These are phyloP conservation scores for Nineta flava DNA, from an alignment of 2,888 invertebrate species.

Conservation along the genomic window DNA sequence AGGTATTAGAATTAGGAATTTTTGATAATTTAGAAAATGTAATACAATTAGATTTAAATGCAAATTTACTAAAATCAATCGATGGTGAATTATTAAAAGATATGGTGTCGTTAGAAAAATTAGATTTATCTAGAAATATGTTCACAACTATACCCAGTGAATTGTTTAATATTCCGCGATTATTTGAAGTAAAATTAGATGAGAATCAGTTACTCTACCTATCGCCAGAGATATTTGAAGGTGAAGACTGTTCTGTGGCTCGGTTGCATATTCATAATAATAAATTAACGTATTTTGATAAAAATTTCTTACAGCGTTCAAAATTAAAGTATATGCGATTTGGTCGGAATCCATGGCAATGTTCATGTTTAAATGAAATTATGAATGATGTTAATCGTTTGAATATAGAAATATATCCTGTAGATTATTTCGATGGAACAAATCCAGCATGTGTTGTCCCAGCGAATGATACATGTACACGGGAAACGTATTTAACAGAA, in stretches of 20 bases:
- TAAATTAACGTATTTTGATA: not conserved
- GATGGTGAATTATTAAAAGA: slow-evolving; percentile 13
- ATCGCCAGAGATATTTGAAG: not conserved
- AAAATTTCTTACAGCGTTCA: not conserved
- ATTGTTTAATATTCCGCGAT: not conserved
- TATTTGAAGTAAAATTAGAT: not conserved
- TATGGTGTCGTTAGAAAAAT: slow-evolving; percentile 12
- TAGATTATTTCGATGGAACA: not conserved
- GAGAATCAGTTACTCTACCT: not conserved
- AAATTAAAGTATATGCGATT: not conserved
- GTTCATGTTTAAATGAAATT: not conserved
- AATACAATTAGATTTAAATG: slow-evolving; percentile 12
- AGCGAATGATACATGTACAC: too few species aligned
- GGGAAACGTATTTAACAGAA: too few species aligned
- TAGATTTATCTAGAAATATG: slow-evolving; percentile 16
- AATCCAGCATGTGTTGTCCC: not conserved
- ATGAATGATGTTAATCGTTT: not conserved
- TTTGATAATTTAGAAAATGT: slow-evolving; percentile 8
- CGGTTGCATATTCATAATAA: not conserved
- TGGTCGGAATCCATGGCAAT: not conserved
- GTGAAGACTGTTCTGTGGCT: not conserved
- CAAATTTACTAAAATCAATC: slow-evolving; percentile 14
- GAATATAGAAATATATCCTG: not conserved
- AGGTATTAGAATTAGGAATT: slow-evolving; percentile 11
- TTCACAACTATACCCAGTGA: slow-evolving; percentile 4